Evolutionary conservation across 2,888 invertebrate species (phyloP), one percentile per base, ranked within the genome.

Genomic region (Meliscaeva auricollis): DNA sequence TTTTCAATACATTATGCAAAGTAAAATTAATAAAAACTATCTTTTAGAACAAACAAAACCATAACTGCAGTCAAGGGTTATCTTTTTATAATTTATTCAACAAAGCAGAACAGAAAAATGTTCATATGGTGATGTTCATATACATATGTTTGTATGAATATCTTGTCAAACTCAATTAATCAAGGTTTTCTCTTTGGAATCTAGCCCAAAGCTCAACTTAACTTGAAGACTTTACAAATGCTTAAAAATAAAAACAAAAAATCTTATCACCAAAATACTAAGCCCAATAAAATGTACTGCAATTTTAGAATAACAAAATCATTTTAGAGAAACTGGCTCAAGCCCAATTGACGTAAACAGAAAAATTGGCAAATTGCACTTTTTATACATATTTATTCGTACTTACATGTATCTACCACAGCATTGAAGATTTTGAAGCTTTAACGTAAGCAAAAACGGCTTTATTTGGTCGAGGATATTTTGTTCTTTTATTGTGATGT

Each of bases 321-420:
- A 70, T 58, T 70, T 72, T 75, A 17, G 26, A 17, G 26, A 30
- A 80, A 73, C 81, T 87, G 87, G 87, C 87, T 78, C 78, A 72
- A 54, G 30, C 79, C 87, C 87, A 87, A 87, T 79, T 84, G 87
- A 87, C 81, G 81, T 87, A 81, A 84, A 82, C 26, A 78, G 48
- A 30, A 81, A 76, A 81, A 76, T 87, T 87, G 87, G 87, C 87
- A 87, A 38, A 72, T 62, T 62, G 64, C 66, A 60, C 17, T 54
- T 68, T 66, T 32, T 38, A 26, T 26, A n/a, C n/a, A 26, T 26
- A 4, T 26, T 26, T 26, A 26, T 26, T 4, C 4, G 4, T 2
- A 26, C 2, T 26, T 26, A 26, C 4, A 26, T 2, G 3, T 26
- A 26, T 26, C 2, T 26, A 26, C 26, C 4, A 26, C 26, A 26